Evolutionary conservation across 2,797 vertebrate genomes (phyloP), one percentile per base, ranked within the genome.

Genomic region (Cheirogaleus major): DNA sequence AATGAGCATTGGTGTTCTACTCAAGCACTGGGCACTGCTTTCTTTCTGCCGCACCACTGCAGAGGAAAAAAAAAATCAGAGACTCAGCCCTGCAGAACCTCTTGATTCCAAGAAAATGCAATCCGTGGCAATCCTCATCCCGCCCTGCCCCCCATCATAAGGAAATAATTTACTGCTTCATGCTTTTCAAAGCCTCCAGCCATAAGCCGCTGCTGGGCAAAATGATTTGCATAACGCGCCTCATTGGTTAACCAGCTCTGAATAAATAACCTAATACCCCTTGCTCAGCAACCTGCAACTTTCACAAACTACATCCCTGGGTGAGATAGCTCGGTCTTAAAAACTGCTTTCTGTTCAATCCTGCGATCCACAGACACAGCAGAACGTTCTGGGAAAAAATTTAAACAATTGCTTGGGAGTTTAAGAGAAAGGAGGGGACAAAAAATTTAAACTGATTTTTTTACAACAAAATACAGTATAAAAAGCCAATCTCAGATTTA

Each of bases 141-240:
- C 35, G n/a, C 78, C 48, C 72, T 38, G 27, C 57, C 92, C 78
- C 30, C 12, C 35, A 82, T 90, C 95, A 95, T 95, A 97, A 96
- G 97, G 97, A 98, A 97, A 92, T 95, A 48, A 96, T 97, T 96
- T 95, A 85, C 91, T 59, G 85, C 72, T 92, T 65, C 67, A 14
- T 30, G 81, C 88, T 96, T 85, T 93, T 76, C 88, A 92, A 95
- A 96, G 91, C 83, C 89, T 91, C 61, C 59, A 91, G 93, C 72
- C 85, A 96, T 94, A 93, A 96, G 95, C 84, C 2, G 4, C 69
- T 50, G 38, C 52, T 65, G 81, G 78, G 91, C 67, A 63, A 45
- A 70, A 50, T 1, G 23, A 92, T 98, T 89, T 97, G 88, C 85
- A 97, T 65, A 94, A 63, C 78, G 72, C 0, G 0, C 27, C 67